A percentile compares a stretch with the other conserved stretches of the same genome.
Conservation (phyloP, 2,888 invertebrate species). For the Hetaerina titia region DNA sequence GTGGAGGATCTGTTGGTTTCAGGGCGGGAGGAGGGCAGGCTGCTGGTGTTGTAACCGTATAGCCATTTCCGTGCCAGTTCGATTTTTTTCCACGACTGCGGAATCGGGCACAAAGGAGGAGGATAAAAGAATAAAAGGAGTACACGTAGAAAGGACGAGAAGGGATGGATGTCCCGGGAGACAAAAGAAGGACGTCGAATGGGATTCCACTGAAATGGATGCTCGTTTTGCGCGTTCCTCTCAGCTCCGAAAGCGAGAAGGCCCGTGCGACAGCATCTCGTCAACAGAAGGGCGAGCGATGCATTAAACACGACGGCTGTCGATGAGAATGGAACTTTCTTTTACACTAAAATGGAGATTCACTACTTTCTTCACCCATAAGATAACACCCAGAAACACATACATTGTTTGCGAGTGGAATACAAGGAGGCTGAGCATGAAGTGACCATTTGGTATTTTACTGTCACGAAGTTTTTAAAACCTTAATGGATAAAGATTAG, state of each 20-base stretch:
- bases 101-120: neutral
- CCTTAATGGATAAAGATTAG: too few species aligned
- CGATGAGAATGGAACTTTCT: neutral
- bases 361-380: neutral
- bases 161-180: conserved; percentile 20
- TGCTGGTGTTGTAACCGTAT: neutral
- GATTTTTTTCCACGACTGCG: conserved; percentile 41
- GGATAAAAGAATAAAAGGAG: neutral
- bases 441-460: too few species aligned
- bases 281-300: conserved; percentile 8
- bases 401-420: too few species aligned
- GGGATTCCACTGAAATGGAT: conserved; percentile 38
- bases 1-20: neutral
- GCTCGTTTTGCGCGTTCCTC: conserved; percentile 9
- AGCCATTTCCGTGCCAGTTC: neutral
- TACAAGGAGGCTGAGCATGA: too few species aligned
- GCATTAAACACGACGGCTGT: neutral
- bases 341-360: neutral
- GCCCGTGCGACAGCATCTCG: neutral
- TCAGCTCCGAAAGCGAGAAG: neutral
- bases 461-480: too few species aligned
- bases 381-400: neutral
- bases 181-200: conserved; percentile 39
- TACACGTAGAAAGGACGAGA: neutral
- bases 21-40: neutral